Base-by-base conservation (phyloP, 2,113 vertebrate genomes). In the Emydocephalus ijimae region DNA sequence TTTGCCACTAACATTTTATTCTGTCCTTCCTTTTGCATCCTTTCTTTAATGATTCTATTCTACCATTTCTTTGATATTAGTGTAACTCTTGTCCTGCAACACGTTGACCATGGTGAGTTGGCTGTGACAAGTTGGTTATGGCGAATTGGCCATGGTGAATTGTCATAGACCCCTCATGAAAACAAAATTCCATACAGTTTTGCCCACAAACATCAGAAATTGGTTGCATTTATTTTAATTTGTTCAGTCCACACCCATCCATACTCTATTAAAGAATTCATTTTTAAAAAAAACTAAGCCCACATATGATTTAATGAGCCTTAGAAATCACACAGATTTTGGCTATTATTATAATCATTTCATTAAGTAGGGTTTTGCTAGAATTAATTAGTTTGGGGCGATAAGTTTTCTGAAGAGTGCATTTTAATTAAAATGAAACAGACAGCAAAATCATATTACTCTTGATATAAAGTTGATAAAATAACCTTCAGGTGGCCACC, bases 341-440 rank as follows among this genome's bases (percentile, higher is more conserved):
- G 64, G 4, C n/a, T 93, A 26, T 57, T 93, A 43, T 57, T 89
- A 89, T 81, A n/a, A 48, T 87, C 34, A n/a, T 55, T 74, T 26
- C 87, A 86, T 45, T 54, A 90, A 59, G 20, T 91, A 57, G 10
- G 15, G 11, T 29, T 88, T 20, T 91, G 39, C 52, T 89, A 64
- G 52, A 74, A 29, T 91, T 85, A 34, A 85, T 90, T 90, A 85
- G 29, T 20, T 43, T 88, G 59, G 43, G 64, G 57, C 59, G 57
- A 34, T 91, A 26, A 9, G 24, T 9, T 59, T 56, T 54, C 87
- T 87, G 54, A 20, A 90, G 8, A 74, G 50, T 93, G 86, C 86
- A 85, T 59, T 85, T 91, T 86, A 88, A 91, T 81, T 85, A 88
- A 52, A 88, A 85, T 45, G 29, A 59, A 81, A 81, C 52, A 88